A percentile compares a stretch with the other conserved stretches of the same genome.
phyloP scores from a whole-genome alignment of 2,888 invertebrate species.

The Charanyca ferruginea region DNA sequence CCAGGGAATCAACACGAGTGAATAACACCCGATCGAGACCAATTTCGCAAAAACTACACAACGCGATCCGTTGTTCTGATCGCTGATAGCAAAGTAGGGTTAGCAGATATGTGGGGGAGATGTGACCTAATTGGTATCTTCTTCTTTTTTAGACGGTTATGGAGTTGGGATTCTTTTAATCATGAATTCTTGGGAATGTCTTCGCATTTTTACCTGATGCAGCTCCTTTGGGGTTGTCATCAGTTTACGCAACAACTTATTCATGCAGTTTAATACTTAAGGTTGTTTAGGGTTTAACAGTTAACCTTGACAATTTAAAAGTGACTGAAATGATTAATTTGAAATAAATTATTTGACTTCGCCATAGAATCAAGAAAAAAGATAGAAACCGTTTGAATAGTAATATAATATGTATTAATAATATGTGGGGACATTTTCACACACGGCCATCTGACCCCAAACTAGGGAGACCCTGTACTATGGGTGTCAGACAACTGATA shows the following conservation, averaged over 20 bases:
- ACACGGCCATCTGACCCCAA: too few species aligned
- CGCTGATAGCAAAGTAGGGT: constrained; percentile 84
- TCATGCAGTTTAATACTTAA: not conserved
- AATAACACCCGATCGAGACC: constrained; percentile 86
- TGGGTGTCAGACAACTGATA: too few species aligned
- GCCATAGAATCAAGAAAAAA: too few species aligned
- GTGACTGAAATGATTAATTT: too few species aligned
- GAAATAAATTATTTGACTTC: too few species aligned
- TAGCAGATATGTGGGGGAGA: constrained; percentile 66
- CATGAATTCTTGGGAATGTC: not conserved
- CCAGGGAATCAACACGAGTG: constrained; percentile 79
- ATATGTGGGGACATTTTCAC: too few species aligned
- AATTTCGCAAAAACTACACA: constrained; percentile 91
- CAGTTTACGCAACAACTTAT: not conserved
- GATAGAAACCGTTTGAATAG: too few species aligned
- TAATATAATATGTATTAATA: too few species aligned
- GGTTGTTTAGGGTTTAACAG: constrained; percentile 2
- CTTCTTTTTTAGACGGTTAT: constrained; percentile 5
- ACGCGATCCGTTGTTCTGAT: constrained; percentile 89
- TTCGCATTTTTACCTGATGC: not conserved
- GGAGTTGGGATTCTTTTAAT: not conserved
- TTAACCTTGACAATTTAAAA: too few species aligned
- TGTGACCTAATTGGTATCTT: constrained; percentile 42
- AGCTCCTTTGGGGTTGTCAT: not conserved
- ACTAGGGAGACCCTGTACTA: too few species aligned